phyloP scores from a whole-genome alignment of 2,888 invertebrate species.

The Pterostichus niger region DNA sequence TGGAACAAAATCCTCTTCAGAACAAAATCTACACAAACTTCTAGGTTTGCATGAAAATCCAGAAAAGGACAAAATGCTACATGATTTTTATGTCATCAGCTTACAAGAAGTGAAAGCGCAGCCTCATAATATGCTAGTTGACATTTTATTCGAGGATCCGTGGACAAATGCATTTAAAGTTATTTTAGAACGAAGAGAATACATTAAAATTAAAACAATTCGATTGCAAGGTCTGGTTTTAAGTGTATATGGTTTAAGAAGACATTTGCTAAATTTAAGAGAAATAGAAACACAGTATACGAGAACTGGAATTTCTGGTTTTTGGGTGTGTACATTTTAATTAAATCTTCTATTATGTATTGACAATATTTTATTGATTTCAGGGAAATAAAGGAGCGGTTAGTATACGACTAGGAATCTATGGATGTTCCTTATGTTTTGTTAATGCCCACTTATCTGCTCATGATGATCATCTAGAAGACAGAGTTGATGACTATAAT shows the following conservation, averaged over 20 bases:
- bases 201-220: slow-evolving; percentile 88
- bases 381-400: slow-evolving; percentile 98
- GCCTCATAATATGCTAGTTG: slow-evolving; percentile 90
- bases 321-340: slow-evolving; percentile 86
- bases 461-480: slow-evolving; percentile 91
- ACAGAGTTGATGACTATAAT: slow-evolving; percentile 92
- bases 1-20: slow-evolving; percentile 88
- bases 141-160: slow-evolving; percentile 89
- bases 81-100: slow-evolving; percentile 92
- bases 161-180: slow-evolving; percentile 90
- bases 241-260: slow-evolving; percentile 87
- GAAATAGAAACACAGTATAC: slow-evolving; percentile 93
- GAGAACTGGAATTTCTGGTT: slow-evolving; percentile 93
- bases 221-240: slow-evolving; percentile 91
- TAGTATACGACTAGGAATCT: slow-evolving; percentile 90
- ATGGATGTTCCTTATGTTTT: slow-evolving; percentile 92
- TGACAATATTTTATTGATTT: slow-evolving; percentile 10
- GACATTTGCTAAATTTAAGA: slow-evolving; percentile 89
- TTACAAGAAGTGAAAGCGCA: slow-evolving; percentile 94
- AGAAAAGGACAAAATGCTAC: slow-evolving; percentile 82
- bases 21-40: slow-evolving; percentile 84
- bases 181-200: slow-evolving; percentile 84
- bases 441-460: slow-evolving; percentile 95
- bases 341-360: background rate
- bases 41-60: slow-evolving; percentile 83